Conservation (phyloP, 2,113 vertebrate species). For the Ivindomyrus marchei region DNA sequence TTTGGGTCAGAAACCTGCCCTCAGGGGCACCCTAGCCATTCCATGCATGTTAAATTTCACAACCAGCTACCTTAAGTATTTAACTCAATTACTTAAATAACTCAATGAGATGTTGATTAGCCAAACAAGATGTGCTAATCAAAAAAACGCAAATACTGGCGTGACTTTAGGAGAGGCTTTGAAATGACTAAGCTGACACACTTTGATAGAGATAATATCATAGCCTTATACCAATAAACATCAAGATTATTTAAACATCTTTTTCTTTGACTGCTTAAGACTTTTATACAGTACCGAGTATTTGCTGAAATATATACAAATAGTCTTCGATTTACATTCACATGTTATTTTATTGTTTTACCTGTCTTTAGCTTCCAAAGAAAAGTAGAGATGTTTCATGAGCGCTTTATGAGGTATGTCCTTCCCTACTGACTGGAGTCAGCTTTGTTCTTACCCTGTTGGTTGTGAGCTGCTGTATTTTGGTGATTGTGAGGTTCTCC, state of each 20-base stretch:
- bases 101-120: too few relatives aligned
- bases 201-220: too few relatives aligned
- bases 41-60: too few relatives aligned
- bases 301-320: neutral
- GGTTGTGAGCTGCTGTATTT: neutral
- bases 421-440: neutral
- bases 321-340: neutral
- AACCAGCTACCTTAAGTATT: too few relatives aligned
- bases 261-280: neutral
- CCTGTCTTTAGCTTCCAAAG: slow-evolving; percentile 71
- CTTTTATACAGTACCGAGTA: neutral
- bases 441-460: neutral
- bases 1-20: too few relatives aligned
- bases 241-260: neutral
- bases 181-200: too few relatives aligned
- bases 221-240: too few relatives aligned
- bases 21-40: too few relatives aligned
- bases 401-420: slow-evolving; percentile 44
- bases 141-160: too few relatives aligned
- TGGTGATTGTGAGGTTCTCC: neutral
- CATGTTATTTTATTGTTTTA: neutral
- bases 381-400: slow-evolving; percentile 77
- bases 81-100: too few relatives aligned
- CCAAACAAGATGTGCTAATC: too few relatives aligned
- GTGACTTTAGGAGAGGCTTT: too few relatives aligned